Base-by-base conservation (phyloP, 2,797 vertebrate species). In the Momotus momota region DNA sequence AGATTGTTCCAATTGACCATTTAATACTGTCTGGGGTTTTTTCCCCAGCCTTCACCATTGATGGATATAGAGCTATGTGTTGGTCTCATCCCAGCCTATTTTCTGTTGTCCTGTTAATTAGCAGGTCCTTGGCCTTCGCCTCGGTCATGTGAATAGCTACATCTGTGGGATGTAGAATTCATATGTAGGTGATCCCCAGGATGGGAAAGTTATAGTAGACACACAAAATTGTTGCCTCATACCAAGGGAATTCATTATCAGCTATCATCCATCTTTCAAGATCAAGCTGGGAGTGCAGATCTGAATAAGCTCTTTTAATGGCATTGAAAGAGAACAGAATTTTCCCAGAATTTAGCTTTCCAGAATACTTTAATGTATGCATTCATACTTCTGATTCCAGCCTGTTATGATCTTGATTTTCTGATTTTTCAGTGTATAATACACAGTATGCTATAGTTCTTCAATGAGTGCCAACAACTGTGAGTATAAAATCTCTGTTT, bases 31-130 rank as follows among this genome's bases (percentile, higher is more conserved):
- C 35, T 15, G 73, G 35, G 35, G 48, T 38, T 77, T 75, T 58
- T 66, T 2, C 5, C 6, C 25, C 4, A 7, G 3, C 5, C 16
- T 19, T 17, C 19, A 1, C 51, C 20, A 22, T 5, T 27, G 64
- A 16, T 23, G 2, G 29, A 10, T 45, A 70, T 25, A 40, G 20
- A 58, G 12, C 21, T 55, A 33, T 33, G 38, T 6, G 10, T 7
- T 58, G 23, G 5, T 86, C 20, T 64, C 10, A 52, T 65, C 10
- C 33, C 20, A 70, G 15, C 12, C 45, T 52, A 29, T 52, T 65
- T 81, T 62, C 43, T 69, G 20, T 55, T 49, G 14, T 81, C 23
- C 31, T 62, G n/a, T 69, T 62, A 69, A 26, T 70, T 62, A 81
- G 23, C 75, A 57, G 13, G 29, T 62, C 27, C 23, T 55, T 45